These are phyloP conservation scores for Seira musarum DNA, from an alignment of 2,888 invertebrate genomes.

Conservation along the genomic window DNA sequence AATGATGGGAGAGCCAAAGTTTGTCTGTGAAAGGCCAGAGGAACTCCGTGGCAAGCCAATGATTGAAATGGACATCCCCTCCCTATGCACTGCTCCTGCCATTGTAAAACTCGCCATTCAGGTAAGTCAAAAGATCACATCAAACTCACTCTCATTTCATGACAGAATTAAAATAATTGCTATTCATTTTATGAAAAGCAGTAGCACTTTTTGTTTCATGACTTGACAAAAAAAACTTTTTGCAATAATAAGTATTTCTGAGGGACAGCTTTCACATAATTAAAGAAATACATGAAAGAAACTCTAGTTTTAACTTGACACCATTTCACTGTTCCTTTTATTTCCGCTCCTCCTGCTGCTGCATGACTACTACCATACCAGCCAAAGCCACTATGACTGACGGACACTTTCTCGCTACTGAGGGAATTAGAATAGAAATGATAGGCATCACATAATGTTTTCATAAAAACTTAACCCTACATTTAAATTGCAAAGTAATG, in stretches of 20 bases:
- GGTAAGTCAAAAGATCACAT: slow-evolving; percentile 67
- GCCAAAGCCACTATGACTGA: no score
- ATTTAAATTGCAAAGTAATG: background rate
- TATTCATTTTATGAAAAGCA: slow-evolving; percentile 20
- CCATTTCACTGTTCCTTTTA: no score
- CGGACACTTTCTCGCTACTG: no score
- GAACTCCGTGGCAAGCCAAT: slow-evolving; percentile 84
- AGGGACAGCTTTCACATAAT: background rate
- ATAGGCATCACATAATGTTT: background rate
- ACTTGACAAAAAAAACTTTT: no score
- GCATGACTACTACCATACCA: no score
- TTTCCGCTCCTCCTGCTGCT: no score
- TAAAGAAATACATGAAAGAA: slow-evolving; percentile 3
- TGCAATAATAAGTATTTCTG: background rate
- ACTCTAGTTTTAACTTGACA: no score
- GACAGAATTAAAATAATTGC: no score
- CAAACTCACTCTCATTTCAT: no score
- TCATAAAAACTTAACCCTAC: background rate
- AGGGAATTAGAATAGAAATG: no score
- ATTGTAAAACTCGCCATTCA: slow-evolving; percentile 88
- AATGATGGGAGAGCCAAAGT: slow-evolving; percentile 71
- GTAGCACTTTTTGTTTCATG: slow-evolving; percentile 9
- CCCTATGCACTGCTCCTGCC: slow-evolving; percentile 88
- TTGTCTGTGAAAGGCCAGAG: slow-evolving; percentile 88
- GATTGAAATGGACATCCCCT: slow-evolving; percentile 84